Evolutionary conservation across 2,113 vertebrate species (phyloP).

Genomic region (Barbus barbus): DNA sequence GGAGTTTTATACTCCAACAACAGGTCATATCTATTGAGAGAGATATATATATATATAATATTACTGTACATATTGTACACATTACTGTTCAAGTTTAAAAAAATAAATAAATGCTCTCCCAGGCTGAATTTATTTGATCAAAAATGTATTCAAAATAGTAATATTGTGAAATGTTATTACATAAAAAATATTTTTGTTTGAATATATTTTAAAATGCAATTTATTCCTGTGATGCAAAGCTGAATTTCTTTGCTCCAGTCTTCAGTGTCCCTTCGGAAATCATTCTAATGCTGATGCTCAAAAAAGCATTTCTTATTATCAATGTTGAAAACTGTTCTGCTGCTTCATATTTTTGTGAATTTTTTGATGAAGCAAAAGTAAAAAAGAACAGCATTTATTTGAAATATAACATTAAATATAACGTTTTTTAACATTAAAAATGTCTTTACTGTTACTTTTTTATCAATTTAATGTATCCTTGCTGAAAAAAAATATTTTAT

Average conservation of each 20-base stretch:
- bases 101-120: too few species aligned
- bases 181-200: too few species aligned
- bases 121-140: neutral
- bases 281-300: neutral
- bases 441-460: neutral
- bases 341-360: neutral
- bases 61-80: too few species aligned
- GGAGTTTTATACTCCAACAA: neutral
- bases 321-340: neutral
- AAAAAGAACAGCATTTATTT: neutral
- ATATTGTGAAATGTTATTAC: neutral
- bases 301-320: neutral
- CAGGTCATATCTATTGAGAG: neutral
- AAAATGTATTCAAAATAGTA: neutral
- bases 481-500: neutral
- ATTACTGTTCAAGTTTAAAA: too few species aligned
- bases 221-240: too few species aligned
- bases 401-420: too few species aligned
- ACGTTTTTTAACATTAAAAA: too few species aligned
- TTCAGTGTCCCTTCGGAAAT: neutral
- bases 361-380: too few species aligned
- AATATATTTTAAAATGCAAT: too few species aligned
- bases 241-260: too few species aligned
- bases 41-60: neutral
- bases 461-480: neutral